Base-by-base conservation (phyloP, 2,888 invertebrate genomes). In the Trissoscelio sp. region DNA sequence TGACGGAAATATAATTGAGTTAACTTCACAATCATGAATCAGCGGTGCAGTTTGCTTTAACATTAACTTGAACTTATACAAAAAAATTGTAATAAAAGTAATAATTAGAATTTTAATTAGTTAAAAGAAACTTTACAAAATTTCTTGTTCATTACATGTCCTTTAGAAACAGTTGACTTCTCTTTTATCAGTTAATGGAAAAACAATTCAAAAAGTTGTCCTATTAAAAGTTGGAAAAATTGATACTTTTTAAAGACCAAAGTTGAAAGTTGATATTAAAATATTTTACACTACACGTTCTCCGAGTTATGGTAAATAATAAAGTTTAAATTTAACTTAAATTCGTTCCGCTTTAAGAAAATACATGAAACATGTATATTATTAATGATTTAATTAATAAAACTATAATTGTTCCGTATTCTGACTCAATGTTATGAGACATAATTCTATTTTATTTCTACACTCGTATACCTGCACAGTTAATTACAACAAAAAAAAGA, bases 121-220 rank as follows among this genome's bases (percentile, higher is more conserved):
- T 24, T n/a, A 12, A 44, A 39, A 57, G 3, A 2, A 58, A 24
- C 6, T 11, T 55, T 18, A 55, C 34, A 18, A 20, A 14, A 37
- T 22, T 53, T 11, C 16, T 51, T 24, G 37, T 51, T 53, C n/a
- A 53, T 66, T 66, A 39, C 28, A 39, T 6, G 53, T 66, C 39
- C 51, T 51, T 24, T 2, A 1, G 18, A 37, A 70, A 60, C 44
- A 24, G 58, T 12, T 39, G 18, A 24, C 39, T 51, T 18, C 9
- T 28, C n/a, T 60, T 72, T 60, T 62, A 62, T 42, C 60, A 73
- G 42, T 44, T 73, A 53, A 73, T 53, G 42, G 62, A 73, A 53
- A 62, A 73, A 73, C 62, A 73, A 73, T 62, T 53, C 53, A 60
- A 60, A 60, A 73, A 73, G 72, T 73, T 73, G 62, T 62, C 53